A percentile compares a stretch with the other conserved stretches of the same genome.
Evolutionary conservation across 1,140 invertebrate genomes (phyloP).

Genomic region (Trichonephila clavipes): DNA sequence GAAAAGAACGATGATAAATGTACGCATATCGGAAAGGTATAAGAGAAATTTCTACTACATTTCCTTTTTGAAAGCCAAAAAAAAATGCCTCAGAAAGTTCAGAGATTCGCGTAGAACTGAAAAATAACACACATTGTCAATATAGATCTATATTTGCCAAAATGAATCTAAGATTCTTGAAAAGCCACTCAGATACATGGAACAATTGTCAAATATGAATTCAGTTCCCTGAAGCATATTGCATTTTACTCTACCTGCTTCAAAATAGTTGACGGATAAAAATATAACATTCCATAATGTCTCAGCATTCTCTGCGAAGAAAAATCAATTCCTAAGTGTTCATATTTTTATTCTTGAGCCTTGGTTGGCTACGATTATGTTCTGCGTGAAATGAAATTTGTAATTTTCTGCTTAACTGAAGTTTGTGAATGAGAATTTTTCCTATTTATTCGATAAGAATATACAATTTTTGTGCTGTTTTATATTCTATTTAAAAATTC

Average conservation of each 20-base stretch:
- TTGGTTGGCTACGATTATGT: not conserved
- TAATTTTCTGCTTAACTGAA: conserved; percentile 24
- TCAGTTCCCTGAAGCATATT: not conserved
- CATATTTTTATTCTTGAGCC: not conserved
- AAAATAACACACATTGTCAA: not conserved
- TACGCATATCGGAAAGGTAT: no score
- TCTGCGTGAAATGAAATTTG: not conserved
- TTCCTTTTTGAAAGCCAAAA: no score
- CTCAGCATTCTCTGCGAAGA: no score
- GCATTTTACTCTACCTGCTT: not conserved
- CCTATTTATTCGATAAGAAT: not conserved
- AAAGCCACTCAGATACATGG: not conserved
- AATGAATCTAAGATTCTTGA: not conserved
- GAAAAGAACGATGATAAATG: no score
- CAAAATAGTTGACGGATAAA: not conserved
- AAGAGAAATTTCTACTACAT: no score
- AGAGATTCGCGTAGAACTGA: no score
- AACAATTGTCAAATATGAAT: not conserved
- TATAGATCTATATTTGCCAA: not conserved
- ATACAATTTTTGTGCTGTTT: not conserved
- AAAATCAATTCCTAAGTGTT: conserved; percentile 19
- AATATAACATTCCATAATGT: conserved; percentile 25
- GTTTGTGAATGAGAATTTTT: conserved; percentile 15
- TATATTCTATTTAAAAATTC: not conserved
- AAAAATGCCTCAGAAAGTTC: no score